A percentile compares a stretch with the other conserved stretches of the same genome.
These are phyloP conservation scores for Pelvicachromis taeniatus DNA, from an alignment of 2,113 vertebrate species.

Conservation along the genomic window DNA sequence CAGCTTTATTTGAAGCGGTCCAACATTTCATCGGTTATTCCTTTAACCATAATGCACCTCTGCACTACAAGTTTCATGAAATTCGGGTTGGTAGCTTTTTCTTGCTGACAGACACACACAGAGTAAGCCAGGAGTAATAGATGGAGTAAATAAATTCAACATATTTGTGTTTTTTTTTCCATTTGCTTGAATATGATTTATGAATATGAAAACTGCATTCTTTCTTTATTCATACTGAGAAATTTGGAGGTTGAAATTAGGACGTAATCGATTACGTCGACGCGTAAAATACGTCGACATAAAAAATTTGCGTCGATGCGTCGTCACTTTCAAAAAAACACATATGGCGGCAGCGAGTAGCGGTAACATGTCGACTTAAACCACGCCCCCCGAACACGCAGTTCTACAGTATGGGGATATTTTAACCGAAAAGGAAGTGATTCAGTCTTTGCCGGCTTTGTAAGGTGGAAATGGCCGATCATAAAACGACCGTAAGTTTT, in stretches of 20 bases:
- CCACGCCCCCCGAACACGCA: too few species aligned
- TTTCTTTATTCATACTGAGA: background rate
- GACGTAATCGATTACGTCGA: too few species aligned
- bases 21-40: background rate
- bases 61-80: background rate
- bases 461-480: too few species aligned
- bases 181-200: background rate
- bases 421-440: too few species aligned
- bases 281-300: too few species aligned
- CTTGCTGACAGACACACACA: background rate
- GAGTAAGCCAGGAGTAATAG: background rate
- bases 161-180: background rate
- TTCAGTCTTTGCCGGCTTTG: too few species aligned
- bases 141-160: background rate
- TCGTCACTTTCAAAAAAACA: too few species aligned
- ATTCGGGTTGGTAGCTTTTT: background rate
- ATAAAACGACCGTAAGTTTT: too few species aligned
- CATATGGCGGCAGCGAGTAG: too few species aligned
- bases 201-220: background rate
- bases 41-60: rapidly evolving
- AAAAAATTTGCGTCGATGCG: too few species aligned
- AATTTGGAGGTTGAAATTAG: background rate
- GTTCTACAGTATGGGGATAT: too few species aligned
- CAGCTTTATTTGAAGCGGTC: background rate
- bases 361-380: too few species aligned